Percentiles rank a stretch among this genome's conserved stretches.
Evolutionary conservation across 2,797 vertebrate genomes (phyloP).

Genomic region (Xenentodon cancila): DNA sequence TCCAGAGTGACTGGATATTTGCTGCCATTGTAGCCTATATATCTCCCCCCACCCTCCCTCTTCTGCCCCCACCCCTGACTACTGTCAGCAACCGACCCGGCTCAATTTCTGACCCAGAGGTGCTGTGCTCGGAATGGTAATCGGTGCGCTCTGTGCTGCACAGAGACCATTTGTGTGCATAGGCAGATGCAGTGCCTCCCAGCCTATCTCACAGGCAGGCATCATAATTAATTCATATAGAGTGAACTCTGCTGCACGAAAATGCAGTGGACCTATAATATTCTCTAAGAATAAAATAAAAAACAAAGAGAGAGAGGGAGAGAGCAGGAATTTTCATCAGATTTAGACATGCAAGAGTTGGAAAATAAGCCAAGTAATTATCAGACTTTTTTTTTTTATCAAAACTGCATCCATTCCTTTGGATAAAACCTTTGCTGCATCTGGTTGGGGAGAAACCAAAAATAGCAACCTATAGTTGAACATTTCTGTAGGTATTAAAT

Average conservation of each 20-base stretch:
- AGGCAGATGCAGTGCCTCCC: constrained; percentile 76
- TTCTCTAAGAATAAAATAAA: constrained; percentile 18
- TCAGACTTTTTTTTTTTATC: constrained; percentile 9
- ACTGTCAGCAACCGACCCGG: constrained; percentile 72
- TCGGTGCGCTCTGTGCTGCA: constrained; percentile 69
- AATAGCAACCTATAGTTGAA: constrained; percentile 39
- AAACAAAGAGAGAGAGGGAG: not conserved
- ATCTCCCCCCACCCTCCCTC: constrained; percentile 46
- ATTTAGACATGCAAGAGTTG: not conserved
- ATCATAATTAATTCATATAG: constrained; percentile 80
- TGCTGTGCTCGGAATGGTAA: constrained; percentile 80
- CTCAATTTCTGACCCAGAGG: constrained; percentile 79
- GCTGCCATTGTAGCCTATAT: constrained; percentile 59
- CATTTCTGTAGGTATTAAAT: constrained; percentile 47
- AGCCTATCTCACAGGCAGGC: constrained; percentile 69
- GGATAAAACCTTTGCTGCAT: constrained; percentile 22
- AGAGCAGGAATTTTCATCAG: not conserved
- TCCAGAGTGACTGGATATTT: constrained; percentile 77
- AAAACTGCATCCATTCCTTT: constrained; percentile 25
- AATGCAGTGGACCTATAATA: constrained; percentile 37
- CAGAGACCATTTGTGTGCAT: constrained; percentile 78
- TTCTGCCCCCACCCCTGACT: constrained; percentile 45
- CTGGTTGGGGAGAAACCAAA: constrained; percentile 22
- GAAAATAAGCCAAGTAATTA: constrained; percentile 7
- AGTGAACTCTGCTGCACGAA: constrained; percentile 65